Percentiles rank a stretch among this genome's conserved stretches.
Conservation (phyloP, 2,797 vertebrate species). For the Pyrocephalus nanus region DNA sequence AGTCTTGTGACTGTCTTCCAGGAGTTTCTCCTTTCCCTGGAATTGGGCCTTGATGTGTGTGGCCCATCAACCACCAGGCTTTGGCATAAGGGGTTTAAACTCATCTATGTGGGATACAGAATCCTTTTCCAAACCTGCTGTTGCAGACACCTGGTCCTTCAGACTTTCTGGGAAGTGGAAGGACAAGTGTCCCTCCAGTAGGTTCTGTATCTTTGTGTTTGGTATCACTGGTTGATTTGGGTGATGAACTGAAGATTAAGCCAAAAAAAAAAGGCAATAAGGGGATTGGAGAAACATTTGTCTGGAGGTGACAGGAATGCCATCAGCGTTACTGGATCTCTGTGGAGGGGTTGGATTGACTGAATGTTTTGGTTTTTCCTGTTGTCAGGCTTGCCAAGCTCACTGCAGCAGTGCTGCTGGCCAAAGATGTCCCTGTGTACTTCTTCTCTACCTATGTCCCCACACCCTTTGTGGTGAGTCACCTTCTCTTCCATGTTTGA, state of each 20-base stretch:
- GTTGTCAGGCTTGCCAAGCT: slow-evolving; percentile 85
- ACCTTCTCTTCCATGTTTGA: neutral
- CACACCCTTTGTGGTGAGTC: slow-evolving; percentile 95
- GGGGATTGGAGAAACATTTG: neutral
- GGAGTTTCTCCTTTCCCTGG: neutral
- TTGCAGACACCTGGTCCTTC: neutral
- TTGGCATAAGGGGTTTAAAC: neutral
- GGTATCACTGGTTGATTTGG: neutral
- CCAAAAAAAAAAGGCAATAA: neutral
- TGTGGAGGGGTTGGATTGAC: neutral
- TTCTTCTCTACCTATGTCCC: slow-evolving; percentile 94
- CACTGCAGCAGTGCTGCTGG: slow-evolving; percentile 89
- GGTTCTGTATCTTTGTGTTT: neutral
- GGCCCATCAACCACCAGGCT: neutral
- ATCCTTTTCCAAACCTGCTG: neutral
- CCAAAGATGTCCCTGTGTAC: slow-evolving; percentile 85
- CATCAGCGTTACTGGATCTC: neutral
- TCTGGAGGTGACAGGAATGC: neutral
- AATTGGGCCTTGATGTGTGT: accelerated
- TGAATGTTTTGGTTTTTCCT: neutral
- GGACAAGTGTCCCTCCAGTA: neutral
- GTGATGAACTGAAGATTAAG: neutral
- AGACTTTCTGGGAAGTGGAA: neutral
- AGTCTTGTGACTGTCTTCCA: neutral
- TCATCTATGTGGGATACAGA: neutral